Base-by-base conservation (phyloP, 2,113 vertebrate species). In the Pavo muticus region DNA sequence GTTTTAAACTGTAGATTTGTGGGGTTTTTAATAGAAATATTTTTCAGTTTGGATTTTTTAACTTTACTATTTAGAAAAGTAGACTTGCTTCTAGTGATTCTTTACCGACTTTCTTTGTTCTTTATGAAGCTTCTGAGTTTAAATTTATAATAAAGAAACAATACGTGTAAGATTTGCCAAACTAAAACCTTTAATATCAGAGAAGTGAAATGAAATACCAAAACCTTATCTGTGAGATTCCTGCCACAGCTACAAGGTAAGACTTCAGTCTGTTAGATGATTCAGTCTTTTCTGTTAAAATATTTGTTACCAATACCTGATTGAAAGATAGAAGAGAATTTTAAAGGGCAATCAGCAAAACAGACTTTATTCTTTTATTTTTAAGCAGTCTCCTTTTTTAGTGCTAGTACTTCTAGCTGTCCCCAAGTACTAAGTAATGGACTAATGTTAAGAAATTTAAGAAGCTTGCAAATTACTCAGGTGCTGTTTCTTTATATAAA, bases 391-490 rank as follows among this genome's bases (percentile, higher is more conserved):
- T 48, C 23, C 11, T 48, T 48, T 48, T 48, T 48, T 23, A 24
- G 6, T 48, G 21, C 5, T 48, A 47, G 20, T 12, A 23, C 47
- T 48, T 48, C 23, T 23, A 82, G 7, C 35, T 88, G 4, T 61
- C 11, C 25, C 70, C n/a, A 76, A 56, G 84, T 78, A 61, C 3
- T 47, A 89, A 74, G 15, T 87, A 25, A 73, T 32, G 11, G 56
- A 40, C 5, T 71, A 17, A 82, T 80, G 56, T 60, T 45, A 69
- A 83, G 21, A 63, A 89, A 91, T 67, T 63, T 69, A 88, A 91
- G 50, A 42, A 54, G 3, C 37, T 79, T 83, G 19, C 70, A 88
- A 95, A 48, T 93, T 92, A 88, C 74, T 91, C 45, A 89, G 11
- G 6, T 74, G 80, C 39, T 32, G 3, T 79, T 93, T 88, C 30